These are phyloP conservation scores for Drosophila orosa DNA, from an alignment of 1,140 invertebrate species.

Conservation along the genomic window DNA sequence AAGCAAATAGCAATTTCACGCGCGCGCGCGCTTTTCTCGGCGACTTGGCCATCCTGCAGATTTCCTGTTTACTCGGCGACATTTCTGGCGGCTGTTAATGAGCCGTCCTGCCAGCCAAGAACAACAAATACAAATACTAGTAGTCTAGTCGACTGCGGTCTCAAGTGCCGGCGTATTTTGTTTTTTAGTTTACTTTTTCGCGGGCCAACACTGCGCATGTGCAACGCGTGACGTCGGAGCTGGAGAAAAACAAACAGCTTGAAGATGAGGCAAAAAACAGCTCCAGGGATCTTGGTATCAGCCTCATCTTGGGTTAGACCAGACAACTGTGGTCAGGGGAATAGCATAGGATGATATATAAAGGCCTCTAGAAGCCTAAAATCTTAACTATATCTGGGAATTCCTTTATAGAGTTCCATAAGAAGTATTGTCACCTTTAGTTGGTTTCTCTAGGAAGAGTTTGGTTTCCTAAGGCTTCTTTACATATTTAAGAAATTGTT, in stretches of 20 bases:
- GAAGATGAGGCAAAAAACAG: constrained; percentile 1
- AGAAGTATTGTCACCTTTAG: neutral
- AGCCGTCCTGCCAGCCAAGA: constrained; percentile 40
- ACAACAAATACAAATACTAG: constrained; percentile 32
- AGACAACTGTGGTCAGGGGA: constrained; percentile 4
- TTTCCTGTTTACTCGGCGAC: constrained; percentile 72
- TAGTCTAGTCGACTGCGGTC: constrained; percentile 20
- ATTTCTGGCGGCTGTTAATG: constrained; percentile 59
- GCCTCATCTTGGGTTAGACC: constrained; percentile 1
- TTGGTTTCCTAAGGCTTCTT: too few species aligned
- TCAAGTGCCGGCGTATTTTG: constrained; percentile 13
- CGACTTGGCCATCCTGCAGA: constrained; percentile 52
- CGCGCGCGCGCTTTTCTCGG: constrained; percentile 57
- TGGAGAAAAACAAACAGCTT: constrained; percentile 58
- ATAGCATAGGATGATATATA: neutral
- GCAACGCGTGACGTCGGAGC: constrained; percentile 61
- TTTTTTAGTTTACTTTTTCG: constrained; percentile 6
- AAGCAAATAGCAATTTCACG: constrained; percentile 65
- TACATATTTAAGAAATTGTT: too few species aligned
- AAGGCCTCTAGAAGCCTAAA: neutral
- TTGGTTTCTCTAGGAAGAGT: neutral
- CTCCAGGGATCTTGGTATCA: constrained; percentile 1
- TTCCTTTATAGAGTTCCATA: neutral
- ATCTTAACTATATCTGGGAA: neutral
- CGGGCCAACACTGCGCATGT: constrained; percentile 65